These are phyloP conservation scores for Scaptomyza flava DNA, from an alignment of 2,888 invertebrate genomes.

Conservation along the genomic window DNA sequence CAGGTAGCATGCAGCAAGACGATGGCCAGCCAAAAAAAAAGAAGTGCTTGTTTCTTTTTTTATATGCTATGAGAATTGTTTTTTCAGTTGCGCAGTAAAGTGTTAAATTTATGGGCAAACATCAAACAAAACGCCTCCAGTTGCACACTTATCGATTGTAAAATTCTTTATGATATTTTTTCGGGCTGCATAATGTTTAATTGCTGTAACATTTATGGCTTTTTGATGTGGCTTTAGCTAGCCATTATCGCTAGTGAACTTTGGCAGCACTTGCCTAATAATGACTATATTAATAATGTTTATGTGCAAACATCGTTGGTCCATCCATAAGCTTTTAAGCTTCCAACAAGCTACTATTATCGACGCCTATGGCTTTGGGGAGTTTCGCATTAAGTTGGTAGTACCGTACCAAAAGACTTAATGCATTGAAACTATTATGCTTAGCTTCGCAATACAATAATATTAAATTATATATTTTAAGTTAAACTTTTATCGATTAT, in stretches of 20 bases:
- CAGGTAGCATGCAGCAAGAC: not conserved
- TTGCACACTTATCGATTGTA: not conserved
- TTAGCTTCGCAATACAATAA: not conserved
- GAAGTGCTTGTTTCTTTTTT: not conserved
- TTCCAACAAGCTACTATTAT: not conserved
- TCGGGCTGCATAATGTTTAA: not conserved
- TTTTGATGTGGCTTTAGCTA: no score
- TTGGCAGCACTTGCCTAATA: not conserved
- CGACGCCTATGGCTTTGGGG: not conserved
- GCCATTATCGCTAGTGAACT: not conserved
- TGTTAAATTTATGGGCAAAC: conserved; percentile 1
- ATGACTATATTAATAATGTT: not conserved
- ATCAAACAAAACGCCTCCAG: not conserved
- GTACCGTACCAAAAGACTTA: not conserved
- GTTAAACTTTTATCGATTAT: not conserved
- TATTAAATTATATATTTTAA: no score
- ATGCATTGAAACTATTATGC: not conserved
- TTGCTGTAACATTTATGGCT: not conserved
- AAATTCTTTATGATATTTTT: not conserved
- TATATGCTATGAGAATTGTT: not conserved
- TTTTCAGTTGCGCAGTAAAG: not conserved
- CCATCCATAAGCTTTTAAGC: not conserved
- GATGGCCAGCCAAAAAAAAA: not conserved
- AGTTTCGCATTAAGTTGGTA: not conserved
- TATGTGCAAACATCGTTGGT: not conserved